Evolutionary conservation across 2,113 vertebrate genomes (phyloP).

Genomic region (Myotis davidii): DNA sequence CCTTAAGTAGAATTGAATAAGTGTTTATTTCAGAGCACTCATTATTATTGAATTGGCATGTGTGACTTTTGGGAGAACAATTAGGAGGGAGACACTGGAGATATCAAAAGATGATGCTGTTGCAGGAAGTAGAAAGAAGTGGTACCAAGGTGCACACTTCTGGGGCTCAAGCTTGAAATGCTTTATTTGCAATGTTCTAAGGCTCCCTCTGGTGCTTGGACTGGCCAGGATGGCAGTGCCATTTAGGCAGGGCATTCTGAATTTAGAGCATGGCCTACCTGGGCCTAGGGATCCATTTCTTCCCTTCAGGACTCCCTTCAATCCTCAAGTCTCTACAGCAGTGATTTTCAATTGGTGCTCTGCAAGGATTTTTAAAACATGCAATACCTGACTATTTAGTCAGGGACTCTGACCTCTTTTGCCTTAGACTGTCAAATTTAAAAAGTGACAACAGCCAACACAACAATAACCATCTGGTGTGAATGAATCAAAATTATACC

Average conservation of each 20-base stretch:
- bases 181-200: neutral
- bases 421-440: neutral
- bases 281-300: neutral
- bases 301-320: neutral
- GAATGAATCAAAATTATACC: neutral
- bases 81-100: neutral
- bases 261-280: neutral
- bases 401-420: neutral
- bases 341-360: neutral
- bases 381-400: neutral
- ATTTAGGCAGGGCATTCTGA: neutral
- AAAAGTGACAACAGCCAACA: neutral
- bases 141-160: fast-evolving
- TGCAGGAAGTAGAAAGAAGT: neutral
- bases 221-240: neutral
- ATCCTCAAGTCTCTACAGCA: neutral
- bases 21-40: neutral
- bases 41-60: neutral
- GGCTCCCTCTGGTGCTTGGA: neutral
- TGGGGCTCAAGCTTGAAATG: neutral
- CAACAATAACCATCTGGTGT: neutral
- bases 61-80: neutral
- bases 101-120: neutral
- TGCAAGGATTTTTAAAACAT: neutral
- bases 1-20: neutral